phyloP scores from a whole-genome alignment of 2,888 invertebrate species.

The Tortricodes alternella region DNA sequence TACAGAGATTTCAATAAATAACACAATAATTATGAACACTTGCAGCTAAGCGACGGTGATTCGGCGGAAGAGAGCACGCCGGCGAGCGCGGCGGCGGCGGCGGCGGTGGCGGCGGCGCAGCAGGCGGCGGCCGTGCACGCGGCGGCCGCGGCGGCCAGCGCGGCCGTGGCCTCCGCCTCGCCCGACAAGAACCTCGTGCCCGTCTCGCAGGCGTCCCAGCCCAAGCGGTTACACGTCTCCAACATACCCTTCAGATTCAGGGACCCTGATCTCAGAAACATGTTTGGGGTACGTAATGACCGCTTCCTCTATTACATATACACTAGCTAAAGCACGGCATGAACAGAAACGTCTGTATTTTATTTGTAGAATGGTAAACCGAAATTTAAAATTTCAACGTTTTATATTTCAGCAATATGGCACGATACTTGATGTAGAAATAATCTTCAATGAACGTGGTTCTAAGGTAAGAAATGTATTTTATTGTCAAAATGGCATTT shows the following conservation, averaged over 20 bases:
- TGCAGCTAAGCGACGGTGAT: conserved; percentile 75
- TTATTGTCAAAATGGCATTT: conserved; percentile 35
- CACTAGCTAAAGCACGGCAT: conserved; percentile 38
- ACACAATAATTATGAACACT: not conserved
- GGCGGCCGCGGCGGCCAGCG: conserved; percentile 70
- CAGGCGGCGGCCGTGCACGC: conserved; percentile 70
- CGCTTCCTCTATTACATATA: not conserved
- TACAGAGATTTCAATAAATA: not conserved
- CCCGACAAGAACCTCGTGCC: conserved; percentile 80
- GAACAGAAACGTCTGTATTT: conserved; percentile 27
- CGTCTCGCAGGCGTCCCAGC: conserved; percentile 84
- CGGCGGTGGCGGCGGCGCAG: conserved; percentile 65
- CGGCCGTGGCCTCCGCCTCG: conserved; percentile 61
- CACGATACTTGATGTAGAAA: conserved; percentile 99
- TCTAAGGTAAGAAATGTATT: conserved; percentile 94
- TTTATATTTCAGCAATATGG: conserved; percentile 96
- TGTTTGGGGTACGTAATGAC: conserved; percentile 95
- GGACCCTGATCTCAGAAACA: conserved; percentile 98
- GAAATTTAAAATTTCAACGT: conserved; percentile 52
- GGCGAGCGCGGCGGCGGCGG: conserved; percentile 76
- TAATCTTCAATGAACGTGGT: conserved; percentile 99
- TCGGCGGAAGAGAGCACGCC: conserved; percentile 79
- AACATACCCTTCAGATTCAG: conserved; percentile 99
- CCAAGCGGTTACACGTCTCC: conserved; percentile 98
- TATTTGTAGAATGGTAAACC: conserved; percentile 11